Evolutionary conservation across 2,797 vertebrate genomes (phyloP), one percentile per base, ranked within the genome.

Genomic region (Zenarchopterus dispar): DNA sequence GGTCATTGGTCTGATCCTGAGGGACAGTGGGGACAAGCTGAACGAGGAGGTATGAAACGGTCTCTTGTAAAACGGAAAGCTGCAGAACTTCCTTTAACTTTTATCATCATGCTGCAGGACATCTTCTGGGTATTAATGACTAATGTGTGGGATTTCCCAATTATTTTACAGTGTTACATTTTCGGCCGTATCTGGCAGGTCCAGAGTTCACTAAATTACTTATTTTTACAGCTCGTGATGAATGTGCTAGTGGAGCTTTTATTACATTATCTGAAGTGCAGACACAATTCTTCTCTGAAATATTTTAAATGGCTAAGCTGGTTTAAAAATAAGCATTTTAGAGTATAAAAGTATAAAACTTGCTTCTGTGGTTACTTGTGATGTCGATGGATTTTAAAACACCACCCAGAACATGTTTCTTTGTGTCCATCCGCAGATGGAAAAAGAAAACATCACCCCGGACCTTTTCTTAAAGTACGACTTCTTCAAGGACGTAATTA

Each of bases 1-100:
- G 43, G 64, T 96, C 18, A 94, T 94, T 1, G 91, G 86, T 18
- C 69, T 96, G 57, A 57, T 97, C 62, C 85, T 97, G 75, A 88
- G 88, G 64, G 75, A 86, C 9, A 56, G 65, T 0, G 96, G 96
- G 24, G 96, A 97, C 73, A 0, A 15, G 15, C 49, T 95, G 16
- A 56, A 93, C 8, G 66, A 87, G 28, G 33, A 81, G 93, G 96
- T 97, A 86, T 67, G 63, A 71, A n/a, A 18, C 17, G 0, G 8
- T 24, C 19, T 5, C 28, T 24, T 59, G n/a, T 17, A 1, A 26
- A 2, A 19, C 4, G 28, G 28, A 28, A 28, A 6, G 5, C 5
- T 28, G 28, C 5, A 28, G 5, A 33, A 23, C 24, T 48, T 48
- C 47, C 21, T 23, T 24, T 9, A 7, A 46, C 28, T 28, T 6